These are phyloP conservation scores for Oxycera nigricornis DNA, from an alignment of 2,888 invertebrate genomes.

Conservation along the genomic window DNA sequence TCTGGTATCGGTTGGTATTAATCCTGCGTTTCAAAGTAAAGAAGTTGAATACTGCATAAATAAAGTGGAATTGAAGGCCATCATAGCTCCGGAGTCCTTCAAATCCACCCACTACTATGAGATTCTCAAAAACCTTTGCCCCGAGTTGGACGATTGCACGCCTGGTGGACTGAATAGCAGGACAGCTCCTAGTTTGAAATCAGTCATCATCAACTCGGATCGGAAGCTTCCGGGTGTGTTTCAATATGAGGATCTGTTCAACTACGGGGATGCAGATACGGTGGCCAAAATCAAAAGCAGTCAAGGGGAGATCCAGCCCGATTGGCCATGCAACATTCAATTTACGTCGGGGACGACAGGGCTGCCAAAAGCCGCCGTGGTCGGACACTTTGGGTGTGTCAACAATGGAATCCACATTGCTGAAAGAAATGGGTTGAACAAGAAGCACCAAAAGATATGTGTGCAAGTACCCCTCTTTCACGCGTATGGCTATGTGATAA, in stretches of 20 bases:
- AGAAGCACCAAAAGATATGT: slow-evolving; percentile 63
- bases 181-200: slow-evolving; percentile 64
- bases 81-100: slow-evolving; percentile 70
- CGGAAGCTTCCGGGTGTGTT: slow-evolving; percentile 63
- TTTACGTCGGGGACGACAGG: slow-evolving; percentile 87
- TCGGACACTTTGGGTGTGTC: slow-evolving; percentile 75
- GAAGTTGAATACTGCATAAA: slow-evolving; percentile 77
- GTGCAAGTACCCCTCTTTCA: slow-evolving; percentile 82
- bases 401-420: slow-evolving; percentile 78
- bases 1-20: slow-evolving; percentile 76
- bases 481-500: slow-evolving; percentile 76
- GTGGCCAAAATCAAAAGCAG: slow-evolving; percentile 49
- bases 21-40: slow-evolving; percentile 73
- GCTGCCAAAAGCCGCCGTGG: slow-evolving; percentile 75
- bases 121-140: slow-evolving; percentile 68
- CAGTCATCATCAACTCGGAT: slow-evolving; percentile 67
- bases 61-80: slow-evolving; percentile 72
- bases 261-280: slow-evolving; percentile 51
- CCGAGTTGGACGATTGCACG: slow-evolving; percentile 63
- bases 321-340: slow-evolving; percentile 76
- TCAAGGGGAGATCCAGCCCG: slow-evolving; percentile 69
- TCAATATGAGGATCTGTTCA: slow-evolving; percentile 61
- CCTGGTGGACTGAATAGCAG: slow-evolving; percentile 63
- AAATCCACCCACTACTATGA: slow-evolving; percentile 73
- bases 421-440: slow-evolving; percentile 61